These are phyloP conservation scores for Danionella dracula DNA, from an alignment of 2,797 vertebrate species.

Conservation along the genomic window DNA sequence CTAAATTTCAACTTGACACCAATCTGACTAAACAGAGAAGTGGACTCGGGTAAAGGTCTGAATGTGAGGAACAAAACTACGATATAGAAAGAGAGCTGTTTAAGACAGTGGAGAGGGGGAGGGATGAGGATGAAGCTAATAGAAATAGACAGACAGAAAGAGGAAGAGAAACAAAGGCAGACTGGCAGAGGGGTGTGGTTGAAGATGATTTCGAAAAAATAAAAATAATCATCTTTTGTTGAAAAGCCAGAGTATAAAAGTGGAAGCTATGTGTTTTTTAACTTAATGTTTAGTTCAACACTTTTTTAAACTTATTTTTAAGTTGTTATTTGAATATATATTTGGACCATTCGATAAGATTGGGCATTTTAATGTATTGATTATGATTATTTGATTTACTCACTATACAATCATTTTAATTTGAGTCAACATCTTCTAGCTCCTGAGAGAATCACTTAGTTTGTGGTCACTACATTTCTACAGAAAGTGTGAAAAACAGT, in stretches of 20 bases:
- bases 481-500: too few relatives aligned
- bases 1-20: conserved; percentile 61
- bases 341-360: too few relatives aligned
- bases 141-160: conserved; percentile 33
- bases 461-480: too few relatives aligned
- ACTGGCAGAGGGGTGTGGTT: not conserved
- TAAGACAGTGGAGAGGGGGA: conserved; percentile 31
- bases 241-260: not conserved
- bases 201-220: not conserved
- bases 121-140: conserved; percentile 36
- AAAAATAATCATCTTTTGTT: not conserved
- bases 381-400: too few relatives aligned
- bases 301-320: too few relatives aligned
- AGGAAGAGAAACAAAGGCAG: not conserved
- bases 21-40: conserved; percentile 35
- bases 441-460: too few relatives aligned
- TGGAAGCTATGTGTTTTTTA: not conserved
- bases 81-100: conserved; percentile 11
- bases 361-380: too few relatives aligned
- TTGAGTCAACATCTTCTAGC: too few relatives aligned
- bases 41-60: not conserved
- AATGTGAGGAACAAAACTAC: not conserved
- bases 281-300: not conserved
- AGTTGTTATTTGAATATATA: too few relatives aligned
- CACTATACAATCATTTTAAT: too few relatives aligned